Evolutionary conservation across 92 coral and sea anemone species (phyloP).

Genomic region (Paramuricea clavata): DNA sequence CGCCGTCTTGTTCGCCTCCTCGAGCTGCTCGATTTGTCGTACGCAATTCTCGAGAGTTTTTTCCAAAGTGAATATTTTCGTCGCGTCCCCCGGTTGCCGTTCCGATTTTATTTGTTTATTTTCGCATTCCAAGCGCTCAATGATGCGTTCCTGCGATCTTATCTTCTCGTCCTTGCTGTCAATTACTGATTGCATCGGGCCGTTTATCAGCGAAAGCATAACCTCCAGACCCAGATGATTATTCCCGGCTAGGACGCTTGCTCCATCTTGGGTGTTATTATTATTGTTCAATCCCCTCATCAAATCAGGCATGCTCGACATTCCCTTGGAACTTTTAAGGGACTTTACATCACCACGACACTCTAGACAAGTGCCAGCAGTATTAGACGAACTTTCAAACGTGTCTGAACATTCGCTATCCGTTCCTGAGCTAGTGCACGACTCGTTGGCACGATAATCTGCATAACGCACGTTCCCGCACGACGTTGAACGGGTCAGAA

Average conservation of each 20-base stretch:
- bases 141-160: slow-evolving; percentile 20
- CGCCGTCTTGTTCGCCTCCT: slow-evolving; percentile 75
- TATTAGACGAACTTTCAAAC: not conserved
- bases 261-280: not conserved
- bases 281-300: not conserved
- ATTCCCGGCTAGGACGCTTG: not conserved
- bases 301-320: slow-evolving; percentile 23
- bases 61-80: slow-evolving; percentile 45
- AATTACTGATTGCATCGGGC: slow-evolving; percentile 47
- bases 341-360: slow-evolving; percentile 6
- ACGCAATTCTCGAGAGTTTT: slow-evolving; percentile 18
- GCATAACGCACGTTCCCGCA: slow-evolving; percentile 26
- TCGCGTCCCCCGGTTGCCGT: slow-evolving; percentile 34
- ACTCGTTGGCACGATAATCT: not conserved
- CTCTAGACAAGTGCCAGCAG: slow-evolving; percentile 1
- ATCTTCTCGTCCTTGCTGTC: slow-evolving; percentile 56
- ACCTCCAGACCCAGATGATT: slow-evolving; percentile 44
- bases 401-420: slow-evolving; percentile 29
- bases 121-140: slow-evolving; percentile 43
- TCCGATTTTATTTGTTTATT: slow-evolving; percentile 34
- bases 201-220: slow-evolving; percentile 51
- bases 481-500: slow-evolving; percentile 31
- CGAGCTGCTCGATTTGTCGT: slow-evolving; percentile 58
- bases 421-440: slow-evolving; percentile 22
- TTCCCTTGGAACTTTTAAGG: not conserved